Conservation (phyloP, 2,888 invertebrate genomes). For the Tridacna gigas region DNA sequence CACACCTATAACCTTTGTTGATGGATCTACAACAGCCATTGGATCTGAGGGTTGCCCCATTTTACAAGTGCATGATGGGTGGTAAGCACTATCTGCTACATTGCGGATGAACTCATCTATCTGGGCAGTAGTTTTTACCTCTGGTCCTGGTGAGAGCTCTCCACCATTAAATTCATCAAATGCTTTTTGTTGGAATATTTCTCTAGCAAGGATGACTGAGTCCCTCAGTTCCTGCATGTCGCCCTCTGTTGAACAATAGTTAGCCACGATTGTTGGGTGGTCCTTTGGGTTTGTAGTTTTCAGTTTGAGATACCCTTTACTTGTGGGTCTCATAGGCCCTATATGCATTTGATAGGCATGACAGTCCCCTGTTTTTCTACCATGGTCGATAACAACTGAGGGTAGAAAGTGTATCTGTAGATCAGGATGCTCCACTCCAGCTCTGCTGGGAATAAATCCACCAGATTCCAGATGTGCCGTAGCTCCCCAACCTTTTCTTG, state of each 20-base stretch:
- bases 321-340: slow-evolving; percentile 91
- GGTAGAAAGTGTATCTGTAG: slow-evolving; percentile 86
- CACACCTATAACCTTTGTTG: slow-evolving; percentile 86
- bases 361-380: slow-evolving; percentile 84
- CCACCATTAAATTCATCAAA: slow-evolving; percentile 81
- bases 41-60: slow-evolving; percentile 87
- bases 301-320: slow-evolving; percentile 92
- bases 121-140: slow-evolving; percentile 80
- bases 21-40: slow-evolving; percentile 89
- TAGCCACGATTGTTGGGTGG: slow-evolving; percentile 94
- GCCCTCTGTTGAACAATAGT: slow-evolving; percentile 90
- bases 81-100: slow-evolving; percentile 89
- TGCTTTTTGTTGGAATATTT: slow-evolving; percentile 83
- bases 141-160: slow-evolving; percentile 78
- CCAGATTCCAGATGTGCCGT: slow-evolving; percentile 86
- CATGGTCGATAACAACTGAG: slow-evolving; percentile 86
- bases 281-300: slow-evolving; percentile 91
- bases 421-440: slow-evolving; percentile 85
- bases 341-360: slow-evolving; percentile 86
- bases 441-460: slow-evolving; percentile 85
- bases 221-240: slow-evolving; percentile 87
- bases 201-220: slow-evolving; percentile 77
- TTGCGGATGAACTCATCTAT: slow-evolving; percentile 83
- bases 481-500: slow-evolving; percentile 84
- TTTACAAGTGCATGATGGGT: slow-evolving; percentile 90